phyloP scores from a whole-genome alignment of 2,888 invertebrate genomes.

The Biston betularia region DNA sequence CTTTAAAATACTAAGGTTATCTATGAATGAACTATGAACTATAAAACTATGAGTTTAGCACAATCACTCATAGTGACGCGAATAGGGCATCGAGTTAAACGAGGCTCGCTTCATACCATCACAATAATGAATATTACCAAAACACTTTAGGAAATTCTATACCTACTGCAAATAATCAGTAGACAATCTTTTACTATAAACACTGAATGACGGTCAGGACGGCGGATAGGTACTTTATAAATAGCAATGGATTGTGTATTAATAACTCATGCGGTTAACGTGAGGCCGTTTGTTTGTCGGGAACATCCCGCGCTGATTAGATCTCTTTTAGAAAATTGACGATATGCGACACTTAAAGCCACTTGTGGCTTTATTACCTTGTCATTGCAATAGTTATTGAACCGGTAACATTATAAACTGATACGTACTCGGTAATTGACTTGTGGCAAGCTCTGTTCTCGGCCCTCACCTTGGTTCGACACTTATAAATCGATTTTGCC shows the following conservation, averaged over 20 bases:
- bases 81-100: constrained; percentile 62
- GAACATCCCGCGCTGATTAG: constrained; percentile 19
- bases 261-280: constrained; percentile 27
- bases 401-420: constrained; percentile 19
- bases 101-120: constrained; percentile 35
- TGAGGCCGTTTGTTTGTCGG: constrained; percentile 16
- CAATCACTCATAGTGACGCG: constrained; percentile 84
- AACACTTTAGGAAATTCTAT: background rate
- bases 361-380: constrained; percentile 6
- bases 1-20: constrained; percentile 63
- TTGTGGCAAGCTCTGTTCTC: constrained; percentile 34
- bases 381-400: constrained; percentile 9
- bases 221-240: constrained; percentile 34
- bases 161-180: background rate
- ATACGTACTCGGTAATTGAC: constrained; percentile 32
- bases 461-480: constrained; percentile 42
- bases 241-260: constrained; percentile 36
- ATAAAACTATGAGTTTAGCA: constrained; percentile 85
- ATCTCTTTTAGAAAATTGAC: constrained; percentile 7
- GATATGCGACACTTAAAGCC: constrained; percentile 5
- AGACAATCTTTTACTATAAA: constrained; percentile 2
- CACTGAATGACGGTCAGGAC: constrained; percentile 25
- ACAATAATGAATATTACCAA: constrained; percentile 1
- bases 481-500: constrained; percentile 35
- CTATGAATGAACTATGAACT: constrained; percentile 75